Conservation (phyloP, 2,888 invertebrate genomes). For the Orchesellides sinensis region DNA sequence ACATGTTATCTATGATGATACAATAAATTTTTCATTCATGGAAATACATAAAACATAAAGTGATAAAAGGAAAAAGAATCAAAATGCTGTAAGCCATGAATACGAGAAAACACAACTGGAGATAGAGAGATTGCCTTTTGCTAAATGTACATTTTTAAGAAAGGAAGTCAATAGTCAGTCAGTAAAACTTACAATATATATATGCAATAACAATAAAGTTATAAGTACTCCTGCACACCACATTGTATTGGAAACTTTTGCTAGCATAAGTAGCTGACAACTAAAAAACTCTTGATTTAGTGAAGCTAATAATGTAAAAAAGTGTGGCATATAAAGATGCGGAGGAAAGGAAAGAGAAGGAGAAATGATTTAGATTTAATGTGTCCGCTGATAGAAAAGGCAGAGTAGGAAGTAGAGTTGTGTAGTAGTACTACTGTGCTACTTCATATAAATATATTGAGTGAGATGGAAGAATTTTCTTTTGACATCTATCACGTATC, state of each 20-base stretch:
- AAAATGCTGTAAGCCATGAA: neutral
- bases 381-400: constrained; percentile 20
- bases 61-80: constrained; percentile 12
- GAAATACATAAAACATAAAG: constrained; percentile 54
- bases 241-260: neutral
- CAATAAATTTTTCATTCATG: constrained; percentile 36
- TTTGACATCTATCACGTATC: constrained; percentile 56
- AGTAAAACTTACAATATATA: too few relatives aligned
- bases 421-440: too few relatives aligned
- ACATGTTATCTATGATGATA: neutral
- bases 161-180: neutral
- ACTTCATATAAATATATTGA: too few relatives aligned
- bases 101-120: neutral
- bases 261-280: neutral
- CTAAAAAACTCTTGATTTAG: constrained; percentile 16
- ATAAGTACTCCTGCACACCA: too few relatives aligned
- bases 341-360: neutral
- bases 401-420: neutral
- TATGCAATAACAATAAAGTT: too few relatives aligned
- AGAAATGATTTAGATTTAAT: constrained; percentile 35
- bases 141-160: neutral
- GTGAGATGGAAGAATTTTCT: constrained; percentile 38
- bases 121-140: neutral
- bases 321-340: neutral
- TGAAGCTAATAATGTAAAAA: neutral